Conservation (phyloP, 2,113 vertebrate species). For the Charina bottae region DNA sequence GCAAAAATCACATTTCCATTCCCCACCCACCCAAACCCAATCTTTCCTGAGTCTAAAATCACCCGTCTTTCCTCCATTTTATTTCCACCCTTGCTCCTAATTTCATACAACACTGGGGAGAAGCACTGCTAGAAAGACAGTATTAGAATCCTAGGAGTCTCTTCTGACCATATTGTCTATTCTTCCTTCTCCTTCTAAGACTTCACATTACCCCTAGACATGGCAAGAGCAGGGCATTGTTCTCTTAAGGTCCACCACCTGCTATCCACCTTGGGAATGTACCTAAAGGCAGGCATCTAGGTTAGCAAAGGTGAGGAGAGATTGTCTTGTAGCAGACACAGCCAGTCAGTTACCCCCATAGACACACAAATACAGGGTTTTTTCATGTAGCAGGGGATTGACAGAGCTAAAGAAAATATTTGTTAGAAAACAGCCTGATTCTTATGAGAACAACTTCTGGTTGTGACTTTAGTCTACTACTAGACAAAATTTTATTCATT, state of each 20-base stretch:
- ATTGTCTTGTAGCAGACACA: constrained; percentile 11
- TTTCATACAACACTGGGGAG: not conserved
- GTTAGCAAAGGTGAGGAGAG: constrained; percentile 8
- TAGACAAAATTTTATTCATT: not conserved
- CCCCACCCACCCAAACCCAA: not conserved
- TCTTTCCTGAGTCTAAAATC: constrained; percentile 39
- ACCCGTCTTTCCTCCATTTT: constrained; percentile 8
- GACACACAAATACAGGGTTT: not conserved
- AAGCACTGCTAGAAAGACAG: not conserved
- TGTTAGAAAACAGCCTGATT: not conserved
- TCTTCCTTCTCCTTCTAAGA: not conserved
- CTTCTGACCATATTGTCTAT: not conserved
- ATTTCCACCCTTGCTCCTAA: not conserved
- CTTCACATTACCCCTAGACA: not conserved
- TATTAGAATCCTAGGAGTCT: not conserved
- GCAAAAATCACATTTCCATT: not conserved
- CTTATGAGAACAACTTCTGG: not conserved
- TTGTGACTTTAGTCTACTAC: not conserved
- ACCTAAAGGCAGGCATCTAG: constrained; percentile 13
- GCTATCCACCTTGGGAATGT: not conserved
- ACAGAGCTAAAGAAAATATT: not conserved
- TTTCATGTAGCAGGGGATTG: not conserved
- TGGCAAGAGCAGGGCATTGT: constrained; percentile 4
- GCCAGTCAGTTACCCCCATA: not conserved
- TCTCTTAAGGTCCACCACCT: not conserved